Evolutionary conservation across 2,888 invertebrate species (phyloP).

Genomic region (Lasius platythorax): DNA sequence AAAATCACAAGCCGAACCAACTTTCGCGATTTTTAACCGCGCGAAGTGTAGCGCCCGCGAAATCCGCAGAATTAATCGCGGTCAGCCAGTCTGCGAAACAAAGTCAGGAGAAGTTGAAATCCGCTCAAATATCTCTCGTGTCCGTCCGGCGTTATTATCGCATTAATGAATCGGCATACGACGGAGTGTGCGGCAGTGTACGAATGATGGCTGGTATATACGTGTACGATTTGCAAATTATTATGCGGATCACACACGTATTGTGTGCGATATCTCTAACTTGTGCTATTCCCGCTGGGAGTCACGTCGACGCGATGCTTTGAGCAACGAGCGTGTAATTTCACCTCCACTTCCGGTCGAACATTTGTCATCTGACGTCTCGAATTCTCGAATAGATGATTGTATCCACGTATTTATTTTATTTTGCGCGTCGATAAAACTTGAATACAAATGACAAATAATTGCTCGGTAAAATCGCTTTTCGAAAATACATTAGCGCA

Average conservation of each 20-base stretch:
- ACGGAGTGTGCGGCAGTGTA: not conserved
- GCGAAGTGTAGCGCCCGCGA: not conserved
- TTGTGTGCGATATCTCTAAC: conserved; percentile 42
- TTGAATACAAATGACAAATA: conserved; percentile 11
- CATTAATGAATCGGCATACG: not conserved
- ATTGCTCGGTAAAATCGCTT: not conserved
- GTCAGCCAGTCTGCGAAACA: not conserved
- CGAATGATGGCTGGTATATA: not conserved
- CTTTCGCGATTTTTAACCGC: not conserved
- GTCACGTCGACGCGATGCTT: conserved; percentile 55
- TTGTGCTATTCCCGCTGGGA: conserved; percentile 39
- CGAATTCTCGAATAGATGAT: not conserved
- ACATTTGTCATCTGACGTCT: conserved; percentile 37
- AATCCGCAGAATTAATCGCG: conserved; percentile 31
- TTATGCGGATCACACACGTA: conserved; percentile 35
- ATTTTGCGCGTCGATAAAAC: not conserved
- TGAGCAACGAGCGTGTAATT: conserved; percentile 64
- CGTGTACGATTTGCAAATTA: conserved; percentile 24
- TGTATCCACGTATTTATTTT: not conserved
- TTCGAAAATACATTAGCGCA: not conserved
- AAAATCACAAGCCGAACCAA: not conserved
- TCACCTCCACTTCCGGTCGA: conserved; percentile 39
- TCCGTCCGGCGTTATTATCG: not conserved
- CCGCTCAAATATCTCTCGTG: not conserved
- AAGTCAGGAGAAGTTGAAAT: conserved; percentile 12